phyloP scores from a whole-genome alignment of 2,113 vertebrate species.

The Datnioides undecimradiatus region DNA sequence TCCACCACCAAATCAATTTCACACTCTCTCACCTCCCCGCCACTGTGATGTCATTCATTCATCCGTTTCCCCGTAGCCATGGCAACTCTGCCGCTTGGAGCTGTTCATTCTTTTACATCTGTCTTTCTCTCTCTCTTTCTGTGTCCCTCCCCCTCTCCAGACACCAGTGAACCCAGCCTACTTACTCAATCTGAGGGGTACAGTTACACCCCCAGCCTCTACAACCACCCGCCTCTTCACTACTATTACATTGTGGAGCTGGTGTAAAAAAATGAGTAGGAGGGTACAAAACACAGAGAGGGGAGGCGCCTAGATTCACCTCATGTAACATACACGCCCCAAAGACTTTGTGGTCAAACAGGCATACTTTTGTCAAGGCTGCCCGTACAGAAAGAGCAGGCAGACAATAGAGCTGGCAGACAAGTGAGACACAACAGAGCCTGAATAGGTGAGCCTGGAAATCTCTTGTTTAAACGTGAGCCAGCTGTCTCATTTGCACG shows the following conservation, averaged over 20 bases:
- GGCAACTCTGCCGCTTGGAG: slow-evolving; percentile 89
- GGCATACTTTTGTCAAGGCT: slow-evolving; percentile 36
- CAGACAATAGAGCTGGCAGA: slow-evolving; percentile 30
- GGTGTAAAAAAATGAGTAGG: slow-evolving; percentile 30
- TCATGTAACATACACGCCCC: slow-evolving; percentile 36
- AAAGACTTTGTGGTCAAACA: slow-evolving; percentile 53
- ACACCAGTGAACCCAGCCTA: slow-evolving; percentile 63
- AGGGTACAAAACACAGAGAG: slow-evolving; percentile 38
- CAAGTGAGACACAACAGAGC: slow-evolving; percentile 28
- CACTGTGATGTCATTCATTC: slow-evolving; percentile 94
- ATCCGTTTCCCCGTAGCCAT: slow-evolving; percentile 91
- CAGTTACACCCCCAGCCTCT: slow-evolving; percentile 69
- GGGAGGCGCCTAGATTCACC: slow-evolving; percentile 46
- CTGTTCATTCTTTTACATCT: slow-evolving; percentile 79
- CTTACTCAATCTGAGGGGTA: slow-evolving; percentile 69
- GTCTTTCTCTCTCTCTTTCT: slow-evolving; percentile 42
- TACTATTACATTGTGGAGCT: slow-evolving; percentile 7
- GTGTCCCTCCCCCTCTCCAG: slow-evolving; percentile 67
- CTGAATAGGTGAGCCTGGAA: slow-evolving; percentile 10
- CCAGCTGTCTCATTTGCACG: slow-evolving; percentile 39
- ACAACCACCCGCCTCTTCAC: slow-evolving; percentile 22
- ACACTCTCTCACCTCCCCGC: slow-evolving; percentile 92
- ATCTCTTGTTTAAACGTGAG: background rate
- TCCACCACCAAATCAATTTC: slow-evolving; percentile 93
- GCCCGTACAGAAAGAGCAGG: slow-evolving; percentile 5